A percentile compares a stretch with the other conserved stretches of the same genome.
phyloP scores from a whole-genome alignment of 2,113 vertebrate species.

The Oncorhynchus clarkii region DNA sequence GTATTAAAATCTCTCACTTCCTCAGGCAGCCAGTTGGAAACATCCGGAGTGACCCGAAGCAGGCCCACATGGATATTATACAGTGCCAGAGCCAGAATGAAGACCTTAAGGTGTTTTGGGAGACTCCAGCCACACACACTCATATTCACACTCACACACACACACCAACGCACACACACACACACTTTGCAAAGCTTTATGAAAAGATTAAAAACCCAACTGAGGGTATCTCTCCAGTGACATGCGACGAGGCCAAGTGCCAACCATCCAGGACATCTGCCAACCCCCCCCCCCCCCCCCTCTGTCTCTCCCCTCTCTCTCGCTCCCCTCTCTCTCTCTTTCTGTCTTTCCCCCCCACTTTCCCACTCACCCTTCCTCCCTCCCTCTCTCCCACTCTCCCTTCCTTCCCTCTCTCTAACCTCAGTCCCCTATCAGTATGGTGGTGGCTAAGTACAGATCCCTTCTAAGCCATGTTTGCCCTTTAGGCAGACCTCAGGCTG shows the following conservation, averaged over 20 bases:
- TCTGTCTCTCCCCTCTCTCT: background rate
- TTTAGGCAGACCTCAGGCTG: slow-evolving; percentile 13
- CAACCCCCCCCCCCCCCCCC: slow-evolving; percentile 24
- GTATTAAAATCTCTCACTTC: slow-evolving; percentile 51
- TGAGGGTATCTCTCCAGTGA: slow-evolving; percentile 50
- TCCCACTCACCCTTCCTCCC: background rate
- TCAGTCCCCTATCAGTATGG: slow-evolving; percentile 34
- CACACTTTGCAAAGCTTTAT: slow-evolving; percentile 53
- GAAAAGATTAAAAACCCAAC: slow-evolving; percentile 59
- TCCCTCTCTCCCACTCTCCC: background rate
- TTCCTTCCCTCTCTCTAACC: slow-evolving; percentile 8
- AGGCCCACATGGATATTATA: slow-evolving; percentile 47
- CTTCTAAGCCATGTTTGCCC: slow-evolving; percentile 10
- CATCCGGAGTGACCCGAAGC: slow-evolving; percentile 65
- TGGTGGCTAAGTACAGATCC: slow-evolving; percentile 34
- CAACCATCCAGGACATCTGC: slow-evolving; percentile 39
- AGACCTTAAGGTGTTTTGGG: slow-evolving; percentile 54
- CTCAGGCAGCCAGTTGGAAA: slow-evolving; percentile 48
- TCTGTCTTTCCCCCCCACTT: background rate
- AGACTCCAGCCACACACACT: slow-evolving; percentile 34
- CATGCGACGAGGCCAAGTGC: slow-evolving; percentile 46
- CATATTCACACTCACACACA: too few species aligned
- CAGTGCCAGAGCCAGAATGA: slow-evolving; percentile 47
- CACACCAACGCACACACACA: too few species aligned
- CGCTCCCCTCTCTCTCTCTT: background rate